Evolutionary conservation across 2,797 vertebrate species (phyloP).

Genomic region (Siniperca obscura): DNA sequence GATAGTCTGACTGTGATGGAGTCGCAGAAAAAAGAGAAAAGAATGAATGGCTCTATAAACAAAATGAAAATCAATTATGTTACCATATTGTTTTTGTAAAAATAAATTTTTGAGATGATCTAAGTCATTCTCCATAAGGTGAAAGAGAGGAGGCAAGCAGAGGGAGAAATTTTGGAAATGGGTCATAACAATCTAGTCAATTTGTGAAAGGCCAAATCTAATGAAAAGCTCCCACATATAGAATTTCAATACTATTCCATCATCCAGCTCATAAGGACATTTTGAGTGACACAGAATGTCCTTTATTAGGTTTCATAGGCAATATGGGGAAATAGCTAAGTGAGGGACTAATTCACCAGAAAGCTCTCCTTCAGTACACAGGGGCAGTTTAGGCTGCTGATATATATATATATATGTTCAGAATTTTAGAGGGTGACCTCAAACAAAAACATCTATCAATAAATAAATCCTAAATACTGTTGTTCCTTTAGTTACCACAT

Average conservation of each 20-base stretch:
- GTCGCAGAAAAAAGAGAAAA: not conserved
- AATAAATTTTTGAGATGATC: constrained; percentile 23
- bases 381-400: too few relatives aligned
- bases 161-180: constrained; percentile 10
- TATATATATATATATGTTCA: too few relatives aligned
- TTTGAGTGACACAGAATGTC: constrained; percentile 43
- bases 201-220: constrained; percentile 59
- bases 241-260: constrained; percentile 54
- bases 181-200: constrained; percentile 34
- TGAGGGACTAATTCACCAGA: constrained; percentile 8
- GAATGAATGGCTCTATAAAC: constrained; percentile 28
- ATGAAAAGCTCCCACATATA: constrained; percentile 55
- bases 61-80: constrained; percentile 40
- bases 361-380: not conserved
- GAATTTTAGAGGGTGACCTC: not conserved
- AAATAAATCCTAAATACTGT: not conserved
- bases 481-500: not conserved
- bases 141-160: not conserved
- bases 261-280: constrained; percentile 23
- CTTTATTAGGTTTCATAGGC: constrained; percentile 48
- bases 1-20: not conserved
- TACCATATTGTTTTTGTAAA: constrained; percentile 17
- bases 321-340: not conserved
- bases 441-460: not conserved
- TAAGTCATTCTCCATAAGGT: not conserved